These are phyloP conservation scores for Calephelis perditalis DNA, from an alignment of 2,888 invertebrate genomes.

Conservation along the genomic window DNA sequence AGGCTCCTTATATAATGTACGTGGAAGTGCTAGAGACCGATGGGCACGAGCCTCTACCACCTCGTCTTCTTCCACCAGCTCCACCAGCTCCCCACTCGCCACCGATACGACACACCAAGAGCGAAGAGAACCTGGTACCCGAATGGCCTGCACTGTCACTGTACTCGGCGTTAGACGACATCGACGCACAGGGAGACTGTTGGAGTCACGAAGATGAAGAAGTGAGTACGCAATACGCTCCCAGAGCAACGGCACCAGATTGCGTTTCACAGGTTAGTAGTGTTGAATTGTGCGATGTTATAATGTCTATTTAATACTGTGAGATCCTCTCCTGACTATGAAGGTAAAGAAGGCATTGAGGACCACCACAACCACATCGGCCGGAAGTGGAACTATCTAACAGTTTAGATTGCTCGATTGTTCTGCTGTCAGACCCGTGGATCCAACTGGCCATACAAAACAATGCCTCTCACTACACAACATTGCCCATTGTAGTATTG, in stretches of 20 bases:
- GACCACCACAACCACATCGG: too few species aligned
- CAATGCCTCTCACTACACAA: too few species aligned
- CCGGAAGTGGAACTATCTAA: too few species aligned
- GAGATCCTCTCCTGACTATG: too few species aligned
- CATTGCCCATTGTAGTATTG: too few species aligned
- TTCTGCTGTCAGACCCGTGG: not conserved
- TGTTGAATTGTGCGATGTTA: too few species aligned
- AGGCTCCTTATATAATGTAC: constrained; percentile 98
- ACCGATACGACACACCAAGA: constrained; percentile 92
- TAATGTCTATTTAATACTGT: too few species aligned
- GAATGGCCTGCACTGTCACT: constrained; percentile 75
- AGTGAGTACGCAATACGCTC: constrained; percentile 70
- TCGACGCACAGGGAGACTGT: constrained; percentile 79
- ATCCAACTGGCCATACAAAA: too few species aligned
- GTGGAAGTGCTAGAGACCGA: constrained; percentile 93
- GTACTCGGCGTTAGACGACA: constrained; percentile 58
- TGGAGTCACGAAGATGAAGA: constrained; percentile 99
- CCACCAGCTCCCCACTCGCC: constrained; percentile 85
- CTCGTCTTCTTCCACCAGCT: constrained; percentile 88
- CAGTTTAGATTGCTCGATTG: not conserved
- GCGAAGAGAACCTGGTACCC: constrained; percentile 91
- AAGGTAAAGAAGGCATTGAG: too few species aligned
- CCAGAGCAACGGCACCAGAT: constrained; percentile 60
- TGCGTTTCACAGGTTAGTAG: constrained; percentile 87
- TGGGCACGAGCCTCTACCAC: constrained; percentile 89